Base-by-base conservation (phyloP, 2,888 invertebrate species). In the Eupithecia dodoneata region DNA sequence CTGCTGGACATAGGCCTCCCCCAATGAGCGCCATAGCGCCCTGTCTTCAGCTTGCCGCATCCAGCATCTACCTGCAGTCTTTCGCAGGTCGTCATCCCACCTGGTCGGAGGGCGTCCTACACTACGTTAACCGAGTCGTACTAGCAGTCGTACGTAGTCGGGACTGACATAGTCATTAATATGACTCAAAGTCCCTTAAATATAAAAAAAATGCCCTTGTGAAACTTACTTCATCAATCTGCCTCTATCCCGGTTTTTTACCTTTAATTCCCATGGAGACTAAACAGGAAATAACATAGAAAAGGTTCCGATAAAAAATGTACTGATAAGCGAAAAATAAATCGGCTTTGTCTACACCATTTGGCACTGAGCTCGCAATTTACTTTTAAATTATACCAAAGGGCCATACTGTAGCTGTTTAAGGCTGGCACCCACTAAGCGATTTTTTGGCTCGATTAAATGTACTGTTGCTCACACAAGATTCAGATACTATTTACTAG, bases 271-370 rank as follows among this genome's bases (percentile, higher is more conserved):
- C 59, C 59, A 18, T 59, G 18, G 10, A 18, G 6, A 59, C 44
- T 10, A n/a, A 45, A 44, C 47, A 70, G 47, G 47, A 42, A 70
- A 18, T 13, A 12, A 47, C 49, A 70, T 70, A 49, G 70, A 70
- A 70, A 70, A 49, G 70, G 30, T 70, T 70, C 18, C 10, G 47
- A 70, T 70, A 70, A 70, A 59, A 72, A 70, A 74, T 63, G n/a
- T 59, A 15, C 59, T 30, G 41, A 59, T 72, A 70, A 55, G 77
- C 70, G 55, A 18, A 73, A 73, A 73, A 71, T 77, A 77, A 77
- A 77, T 75, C 73, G 44, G 55, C 71, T 78, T 71, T 73, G 77
- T 73, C 75, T 73, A 75, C 52, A 69, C 72, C 69, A 70, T 73
- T 73, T 59, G 75, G 71, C 18, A 73, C 65, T 63, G 71, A 73